Percentiles rank a stretch among this genome's conserved stretches.
These are phyloP conservation scores for Rhagium mordax DNA, from an alignment of 2,888 invertebrate genomes.

Conservation along the genomic window DNA sequence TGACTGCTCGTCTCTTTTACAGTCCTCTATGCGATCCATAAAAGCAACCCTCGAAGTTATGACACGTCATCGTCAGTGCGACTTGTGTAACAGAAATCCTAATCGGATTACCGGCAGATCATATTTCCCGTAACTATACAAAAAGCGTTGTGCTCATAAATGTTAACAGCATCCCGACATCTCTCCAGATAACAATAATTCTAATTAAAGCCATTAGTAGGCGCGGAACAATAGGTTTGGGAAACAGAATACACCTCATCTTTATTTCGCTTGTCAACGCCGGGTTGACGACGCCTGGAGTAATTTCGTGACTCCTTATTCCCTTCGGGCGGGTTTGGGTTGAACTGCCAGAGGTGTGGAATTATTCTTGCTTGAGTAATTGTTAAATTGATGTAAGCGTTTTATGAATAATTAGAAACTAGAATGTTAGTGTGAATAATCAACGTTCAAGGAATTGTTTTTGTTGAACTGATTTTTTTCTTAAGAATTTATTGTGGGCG, in stretches of 20 bases:
- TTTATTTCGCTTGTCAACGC: constrained; percentile 16
- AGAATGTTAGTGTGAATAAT: no score
- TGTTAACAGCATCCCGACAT: constrained; percentile 26
- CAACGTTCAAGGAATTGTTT: no score
- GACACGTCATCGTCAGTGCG: background rate
- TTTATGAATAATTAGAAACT: no score
- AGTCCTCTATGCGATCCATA: background rate
- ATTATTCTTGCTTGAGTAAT: background rate
- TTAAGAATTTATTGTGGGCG: no score
- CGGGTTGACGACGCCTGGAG: background rate
- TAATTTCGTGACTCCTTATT: background rate
- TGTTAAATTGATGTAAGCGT: no score
- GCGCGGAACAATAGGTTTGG: constrained; percentile 7
- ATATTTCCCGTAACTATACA: constrained; percentile 17
- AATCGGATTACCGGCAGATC: background rate
- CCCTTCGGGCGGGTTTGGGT: background rate
- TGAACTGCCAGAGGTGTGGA: background rate
- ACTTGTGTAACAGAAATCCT: background rate
- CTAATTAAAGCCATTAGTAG: constrained; percentile 7
- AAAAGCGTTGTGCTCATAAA: background rate
- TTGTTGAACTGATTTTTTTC: no score
- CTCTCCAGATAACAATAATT: constrained; percentile 11
- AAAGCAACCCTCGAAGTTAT: background rate
- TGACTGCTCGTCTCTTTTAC: background rate
- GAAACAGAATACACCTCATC: background rate